Evolutionary conservation across 2,113 vertebrate genomes (phyloP).

Genomic region (Cygnus buccinator): DNA sequence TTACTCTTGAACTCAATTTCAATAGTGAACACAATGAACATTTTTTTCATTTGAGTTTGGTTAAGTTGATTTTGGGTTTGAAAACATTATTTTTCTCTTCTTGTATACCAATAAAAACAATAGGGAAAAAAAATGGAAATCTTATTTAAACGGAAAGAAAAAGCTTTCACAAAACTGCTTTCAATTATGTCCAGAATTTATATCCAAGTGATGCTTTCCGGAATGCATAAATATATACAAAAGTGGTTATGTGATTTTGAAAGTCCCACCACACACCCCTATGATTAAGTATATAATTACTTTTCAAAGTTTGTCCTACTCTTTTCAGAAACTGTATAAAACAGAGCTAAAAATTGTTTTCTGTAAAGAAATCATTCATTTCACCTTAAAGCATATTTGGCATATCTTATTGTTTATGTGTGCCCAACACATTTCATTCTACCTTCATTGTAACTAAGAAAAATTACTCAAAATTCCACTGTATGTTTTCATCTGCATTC

Average conservation of each 20-base stretch:
- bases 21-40: not conserved
- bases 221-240: not conserved
- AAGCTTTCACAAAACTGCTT: not conserved
- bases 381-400: not conserved
- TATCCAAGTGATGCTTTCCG: not conserved
- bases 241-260: not conserved
- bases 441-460: not conserved
- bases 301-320: not conserved
- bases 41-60: not conserved
- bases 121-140: not conserved
- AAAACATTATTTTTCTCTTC: not conserved
- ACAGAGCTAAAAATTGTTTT: not conserved
- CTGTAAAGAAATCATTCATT: not conserved
- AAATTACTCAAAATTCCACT: not conserved
- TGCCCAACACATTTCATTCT: not conserved
- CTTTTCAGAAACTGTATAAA: not conserved
- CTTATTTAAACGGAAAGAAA: not conserved
- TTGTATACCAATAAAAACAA: not conserved
- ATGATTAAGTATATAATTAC: not conserved
- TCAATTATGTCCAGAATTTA: not conserved
- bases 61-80: not conserved
- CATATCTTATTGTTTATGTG: not conserved
- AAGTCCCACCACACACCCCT: not conserved
- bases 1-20: not conserved
- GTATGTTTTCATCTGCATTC: not conserved